phyloP scores from a whole-genome alignment of 1,140 invertebrate genomes.

The Megathymus violae region DNA sequence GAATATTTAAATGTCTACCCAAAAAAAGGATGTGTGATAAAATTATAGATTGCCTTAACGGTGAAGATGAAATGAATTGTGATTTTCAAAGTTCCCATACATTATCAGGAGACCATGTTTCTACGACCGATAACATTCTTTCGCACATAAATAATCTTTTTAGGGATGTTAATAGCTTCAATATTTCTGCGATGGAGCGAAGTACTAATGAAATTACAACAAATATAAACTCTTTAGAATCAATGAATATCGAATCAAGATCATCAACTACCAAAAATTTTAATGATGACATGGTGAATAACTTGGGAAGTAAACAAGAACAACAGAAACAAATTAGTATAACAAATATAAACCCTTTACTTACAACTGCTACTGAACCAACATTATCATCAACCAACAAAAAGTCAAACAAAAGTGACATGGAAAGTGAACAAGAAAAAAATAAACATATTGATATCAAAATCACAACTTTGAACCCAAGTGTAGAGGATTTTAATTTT shows the following conservation, averaged over 20 bases:
- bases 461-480: neutral
- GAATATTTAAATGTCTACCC: slow-evolving; percentile 87
- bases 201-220: neutral
- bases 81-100: slow-evolving; percentile 41
- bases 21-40: slow-evolving; percentile 87
- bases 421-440: neutral
- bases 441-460: neutral
- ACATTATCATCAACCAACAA: too few relatives aligned
- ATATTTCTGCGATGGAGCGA: neutral
- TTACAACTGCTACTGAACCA: too few relatives aligned
- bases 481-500: slow-evolving; percentile 11
- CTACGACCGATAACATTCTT: neutral
- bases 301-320: too few relatives aligned
- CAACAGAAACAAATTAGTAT: too few relatives aligned
- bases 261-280: slow-evolving; percentile 12
- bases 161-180: slow-evolving; percentile 7
- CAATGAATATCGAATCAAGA: neutral
- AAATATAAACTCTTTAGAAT: neutral
- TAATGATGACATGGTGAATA: slow-evolving; percentile 15
- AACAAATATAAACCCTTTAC: too few relatives aligned
- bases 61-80: slow-evolving; percentile 90
- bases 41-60: slow-evolving; percentile 89
- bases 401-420: neutral
- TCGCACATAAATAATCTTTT: slow-evolving; percentile 13
- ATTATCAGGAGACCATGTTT: slow-evolving; percentile 14